Evolutionary conservation across 2,888 invertebrate species (phyloP).

Genomic region (Phrixothrix hirtus): DNA sequence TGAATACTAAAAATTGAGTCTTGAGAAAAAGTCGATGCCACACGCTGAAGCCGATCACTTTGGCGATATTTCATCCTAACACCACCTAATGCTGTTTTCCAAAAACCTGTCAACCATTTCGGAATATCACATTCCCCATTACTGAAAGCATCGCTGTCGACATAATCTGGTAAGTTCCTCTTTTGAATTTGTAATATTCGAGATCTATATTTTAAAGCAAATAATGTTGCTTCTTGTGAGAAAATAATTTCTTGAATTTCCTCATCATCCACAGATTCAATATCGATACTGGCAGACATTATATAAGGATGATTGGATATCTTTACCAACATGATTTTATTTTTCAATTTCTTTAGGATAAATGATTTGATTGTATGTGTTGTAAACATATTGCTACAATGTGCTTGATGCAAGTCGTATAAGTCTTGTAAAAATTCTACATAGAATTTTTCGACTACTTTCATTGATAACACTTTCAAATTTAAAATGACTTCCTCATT

Average conservation of each 20-base stretch:
- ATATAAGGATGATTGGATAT: too few species aligned
- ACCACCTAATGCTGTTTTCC: slow-evolving; percentile 33
- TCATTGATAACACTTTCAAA: too few species aligned
- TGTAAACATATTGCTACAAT: too few species aligned
- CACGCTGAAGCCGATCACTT: slow-evolving; percentile 28
- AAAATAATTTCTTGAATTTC: neutral
- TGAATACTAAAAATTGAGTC: slow-evolving; percentile 34
- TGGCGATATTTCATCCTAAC: slow-evolving; percentile 17
- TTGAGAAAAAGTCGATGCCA: slow-evolving; percentile 31
- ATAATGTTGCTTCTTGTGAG: slow-evolving; percentile 26
- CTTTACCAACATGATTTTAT: too few species aligned
- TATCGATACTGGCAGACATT: too few species aligned
- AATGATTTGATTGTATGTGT: too few species aligned
- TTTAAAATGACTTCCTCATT: too few species aligned
- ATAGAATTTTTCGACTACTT: too few species aligned
- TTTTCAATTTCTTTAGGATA: too few species aligned
- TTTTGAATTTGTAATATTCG: slow-evolving; percentile 29
- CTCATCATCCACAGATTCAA: too few species aligned
- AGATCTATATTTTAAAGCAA: slow-evolving; percentile 33
- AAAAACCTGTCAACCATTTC: slow-evolving; percentile 35
- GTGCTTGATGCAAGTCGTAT: too few species aligned
- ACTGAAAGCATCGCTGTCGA: slow-evolving; percentile 31
- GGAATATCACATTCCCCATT: slow-evolving; percentile 38
- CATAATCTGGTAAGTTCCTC: slow-evolving; percentile 31
- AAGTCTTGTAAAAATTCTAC: too few species aligned